Evolutionary conservation across 2,888 invertebrate genomes (phyloP), one percentile per base, ranked within the genome.

Genomic region (Machimus atricapillus): DNA sequence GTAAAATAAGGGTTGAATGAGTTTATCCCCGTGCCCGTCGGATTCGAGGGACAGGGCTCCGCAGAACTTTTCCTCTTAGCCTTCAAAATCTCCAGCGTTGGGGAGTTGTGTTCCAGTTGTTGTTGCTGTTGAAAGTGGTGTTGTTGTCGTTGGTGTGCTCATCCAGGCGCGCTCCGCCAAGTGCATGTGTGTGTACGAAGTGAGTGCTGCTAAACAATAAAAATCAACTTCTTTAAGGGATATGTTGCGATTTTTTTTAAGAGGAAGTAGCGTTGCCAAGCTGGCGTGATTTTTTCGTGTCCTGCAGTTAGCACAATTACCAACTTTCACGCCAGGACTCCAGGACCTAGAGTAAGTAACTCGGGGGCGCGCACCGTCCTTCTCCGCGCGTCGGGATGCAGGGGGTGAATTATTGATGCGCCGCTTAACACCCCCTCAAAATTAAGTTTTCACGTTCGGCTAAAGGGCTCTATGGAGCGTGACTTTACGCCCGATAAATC

Each of bases 161-260:
- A 27, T 52, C 79, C 79, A 79, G 79, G 43, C 82, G 56, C 66
- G 58, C 23, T 40, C 66, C 73, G 31, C 73, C 83, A n/a, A 73
- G 9, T 46, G 16, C 43, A 37, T 40, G 58, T 82, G 83, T 83
- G 83, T 40, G 83, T 83, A 43, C n/a, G 14, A 43, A 83, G 73
- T 83, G 66, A 83, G 27, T 40, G 37, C 43, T 83, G 19, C 66
- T 73, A 66, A 83, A 83, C 73, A 66, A 40, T 73, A 66, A 83
- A 83, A 83, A 73, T 83, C 83, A 83, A 83, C 83, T 83, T 23
- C 83, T 83, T 37, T 31, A 37, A 73, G 73, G 83, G 40, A 83
- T 83, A 73, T 83, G 83, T 73, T 73, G 73, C 66, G 73, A 66
- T 46, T 46, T 46, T 46, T 66, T 34, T 19, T n/a, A 14, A 19